Percentiles rank a stretch among this genome's conserved stretches.
These are phyloP conservation scores for Apogon hyalosoma DNA, from an alignment of 2,797 vertebrate genomes.

Conservation along the genomic window DNA sequence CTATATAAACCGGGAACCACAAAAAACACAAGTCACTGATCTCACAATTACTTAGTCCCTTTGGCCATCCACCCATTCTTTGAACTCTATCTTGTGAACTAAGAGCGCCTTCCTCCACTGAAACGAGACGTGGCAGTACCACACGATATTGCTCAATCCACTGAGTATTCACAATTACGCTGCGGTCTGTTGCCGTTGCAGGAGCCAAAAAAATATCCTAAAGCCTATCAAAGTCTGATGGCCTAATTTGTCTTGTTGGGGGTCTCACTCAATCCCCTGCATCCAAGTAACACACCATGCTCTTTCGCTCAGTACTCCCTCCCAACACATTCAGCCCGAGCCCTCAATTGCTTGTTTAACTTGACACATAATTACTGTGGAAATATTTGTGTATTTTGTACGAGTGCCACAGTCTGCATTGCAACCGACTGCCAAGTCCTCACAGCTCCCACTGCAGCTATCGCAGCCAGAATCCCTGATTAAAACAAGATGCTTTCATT, in stretches of 20 bases:
- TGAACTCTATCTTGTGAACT: slow-evolving; percentile 81
- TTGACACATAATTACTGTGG: slow-evolving; percentile 90
- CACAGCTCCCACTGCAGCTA: slow-evolving; percentile 83
- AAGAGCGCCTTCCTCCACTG: slow-evolving; percentile 74
- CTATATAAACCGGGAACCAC: slow-evolving; percentile 78
- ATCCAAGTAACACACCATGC: slow-evolving; percentile 70
- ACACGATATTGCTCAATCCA: slow-evolving; percentile 77
- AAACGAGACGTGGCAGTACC: slow-evolving; percentile 79
- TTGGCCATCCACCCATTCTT: slow-evolving; percentile 80
- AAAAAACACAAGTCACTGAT: slow-evolving; percentile 80
- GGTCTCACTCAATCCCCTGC: slow-evolving; percentile 75
- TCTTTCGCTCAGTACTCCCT: slow-evolving; percentile 66
- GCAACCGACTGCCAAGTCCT: slow-evolving; percentile 84
- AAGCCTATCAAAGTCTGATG: slow-evolving; percentile 79
- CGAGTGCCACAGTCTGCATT: slow-evolving; percentile 84
- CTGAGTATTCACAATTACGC: slow-evolving; percentile 76
- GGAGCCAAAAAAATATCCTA: slow-evolving; percentile 64
- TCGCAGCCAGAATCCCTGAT: slow-evolving; percentile 87
- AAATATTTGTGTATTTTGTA: slow-evolving; percentile 91
- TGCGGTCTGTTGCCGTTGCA: slow-evolving; percentile 72
- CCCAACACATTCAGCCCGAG: slow-evolving; percentile 79
- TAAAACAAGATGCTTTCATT: slow-evolving; percentile 90
- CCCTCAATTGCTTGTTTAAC: slow-evolving; percentile 88
- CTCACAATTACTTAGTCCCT: slow-evolving; percentile 79
- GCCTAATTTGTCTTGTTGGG: slow-evolving; percentile 84